Conservation (phyloP, 2,888 invertebrate genomes). For the Ectropis crepuscularia region DNA sequence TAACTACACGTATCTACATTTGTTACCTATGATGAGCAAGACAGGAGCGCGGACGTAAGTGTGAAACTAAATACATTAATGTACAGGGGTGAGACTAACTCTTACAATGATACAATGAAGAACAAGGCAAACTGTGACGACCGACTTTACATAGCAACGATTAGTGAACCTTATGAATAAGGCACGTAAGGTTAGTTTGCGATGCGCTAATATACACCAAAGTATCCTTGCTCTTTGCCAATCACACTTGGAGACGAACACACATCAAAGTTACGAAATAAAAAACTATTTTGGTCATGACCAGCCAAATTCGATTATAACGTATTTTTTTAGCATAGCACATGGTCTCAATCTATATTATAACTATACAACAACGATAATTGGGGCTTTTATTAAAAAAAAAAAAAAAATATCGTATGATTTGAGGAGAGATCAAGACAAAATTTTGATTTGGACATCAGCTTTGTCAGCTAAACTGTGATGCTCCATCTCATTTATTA, state of each 20-base stretch:
- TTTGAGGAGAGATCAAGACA: too few relatives aligned
- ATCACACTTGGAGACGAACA: background rate
- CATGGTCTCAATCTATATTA: too few relatives aligned
- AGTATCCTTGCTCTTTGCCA: conserved; percentile 2
- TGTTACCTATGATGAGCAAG: conserved; percentile 18
- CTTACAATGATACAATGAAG: background rate
- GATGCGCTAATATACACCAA: conserved; percentile 8
- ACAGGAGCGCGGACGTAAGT: conserved; percentile 14
- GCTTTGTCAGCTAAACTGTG: too few relatives aligned
- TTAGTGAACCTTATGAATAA: conserved; percentile 23
- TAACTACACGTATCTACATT: conserved; percentile 28
- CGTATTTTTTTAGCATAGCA: background rate
- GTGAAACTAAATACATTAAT: conserved; percentile 7
- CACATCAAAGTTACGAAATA: background rate
- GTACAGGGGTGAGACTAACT: conserved; percentile 4
- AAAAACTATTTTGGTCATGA: background rate
- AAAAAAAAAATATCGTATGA: too few relatives aligned
- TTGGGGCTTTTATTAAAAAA: too few relatives aligned
- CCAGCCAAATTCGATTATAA: background rate
- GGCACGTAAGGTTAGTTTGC: conserved; percentile 13
- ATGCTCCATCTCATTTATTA: background rate
- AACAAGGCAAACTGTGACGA: conserved; percentile 6
- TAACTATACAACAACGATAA: too few relatives aligned
- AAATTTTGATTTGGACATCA: too few relatives aligned
- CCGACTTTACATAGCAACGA: background rate